These are phyloP conservation scores for Drosophila picticornis DNA, from an alignment of 2,888 invertebrate genomes.

Conservation along the genomic window DNA sequence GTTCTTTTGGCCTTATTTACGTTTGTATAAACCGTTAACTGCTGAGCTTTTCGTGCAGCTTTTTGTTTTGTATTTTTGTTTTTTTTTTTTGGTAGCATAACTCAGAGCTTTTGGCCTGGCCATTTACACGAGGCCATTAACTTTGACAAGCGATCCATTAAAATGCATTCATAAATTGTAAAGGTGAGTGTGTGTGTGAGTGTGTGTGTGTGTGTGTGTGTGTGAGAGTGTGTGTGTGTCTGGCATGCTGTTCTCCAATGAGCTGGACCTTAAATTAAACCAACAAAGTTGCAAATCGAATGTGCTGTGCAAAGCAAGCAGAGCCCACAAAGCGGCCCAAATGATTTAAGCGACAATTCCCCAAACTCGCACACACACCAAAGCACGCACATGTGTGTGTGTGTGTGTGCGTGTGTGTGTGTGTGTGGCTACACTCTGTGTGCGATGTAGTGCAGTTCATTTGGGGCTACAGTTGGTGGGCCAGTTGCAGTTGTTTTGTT, in stretches of 20 bases:
- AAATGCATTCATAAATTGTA: constrained; percentile 74
- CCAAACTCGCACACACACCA: constrained; percentile 36
- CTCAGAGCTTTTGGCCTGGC: constrained; percentile 25
- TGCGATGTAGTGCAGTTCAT: constrained; percentile 62
- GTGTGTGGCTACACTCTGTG: constrained; percentile 17
- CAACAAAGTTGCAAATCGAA: constrained; percentile 65
- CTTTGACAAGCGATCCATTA: constrained; percentile 74
- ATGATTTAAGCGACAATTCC: constrained; percentile 61
- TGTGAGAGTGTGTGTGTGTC: constrained; percentile 13
- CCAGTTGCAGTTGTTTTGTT: constrained; percentile 54
- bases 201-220: constrained; percentile 13
- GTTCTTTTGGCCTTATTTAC: neutral
- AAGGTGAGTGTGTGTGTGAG: constrained; percentile 47
- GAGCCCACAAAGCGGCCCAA: constrained; percentile 57
- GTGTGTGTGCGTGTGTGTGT: neutral
- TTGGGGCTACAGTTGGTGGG: constrained; percentile 35
- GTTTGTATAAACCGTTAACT: neutral
- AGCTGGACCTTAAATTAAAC: constrained; percentile 59
- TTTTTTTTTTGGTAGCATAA: neutral
- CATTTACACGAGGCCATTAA: constrained; percentile 58
- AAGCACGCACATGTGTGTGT: constrained; percentile 6
- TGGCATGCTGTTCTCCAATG: constrained; percentile 43
- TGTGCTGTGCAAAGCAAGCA: constrained; percentile 9
- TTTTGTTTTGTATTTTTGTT: too few species aligned
- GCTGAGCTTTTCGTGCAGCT: constrained; percentile 21